phyloP scores from a whole-genome alignment of 2,888 invertebrate genomes.

The Cartodere bifasciata region DNA sequence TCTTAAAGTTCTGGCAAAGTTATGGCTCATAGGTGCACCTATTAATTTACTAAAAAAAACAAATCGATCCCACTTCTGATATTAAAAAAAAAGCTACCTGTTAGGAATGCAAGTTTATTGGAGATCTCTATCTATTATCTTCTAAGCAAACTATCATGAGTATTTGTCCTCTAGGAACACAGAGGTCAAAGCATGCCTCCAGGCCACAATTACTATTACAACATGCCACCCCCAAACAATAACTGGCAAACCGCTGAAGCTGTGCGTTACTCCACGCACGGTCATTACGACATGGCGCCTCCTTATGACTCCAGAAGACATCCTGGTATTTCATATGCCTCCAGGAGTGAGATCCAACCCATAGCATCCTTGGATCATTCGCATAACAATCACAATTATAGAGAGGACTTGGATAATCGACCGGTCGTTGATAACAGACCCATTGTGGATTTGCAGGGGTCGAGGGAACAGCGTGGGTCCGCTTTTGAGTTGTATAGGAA shows the following conservation, averaged over 20 bases:
- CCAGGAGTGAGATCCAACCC: slow-evolving; percentile 32
- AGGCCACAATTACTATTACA: slow-evolving; percentile 32
- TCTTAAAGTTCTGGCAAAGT: too few relatives aligned
- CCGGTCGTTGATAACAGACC: slow-evolving; percentile 23
- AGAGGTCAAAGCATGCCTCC: slow-evolving; percentile 20
- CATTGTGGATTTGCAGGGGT: slow-evolving; percentile 61
- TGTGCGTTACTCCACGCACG: slow-evolving; percentile 27
- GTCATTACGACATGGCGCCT: slow-evolving; percentile 32
- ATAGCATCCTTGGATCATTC: slow-evolving; percentile 22
- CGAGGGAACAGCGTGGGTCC: slow-evolving; percentile 81
- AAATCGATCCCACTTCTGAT: too few relatives aligned
- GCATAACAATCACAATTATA: slow-evolving; percentile 23
- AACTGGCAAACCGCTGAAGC: slow-evolving; percentile 21
- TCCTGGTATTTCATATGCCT: slow-evolving; percentile 34
- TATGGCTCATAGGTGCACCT: too few relatives aligned
- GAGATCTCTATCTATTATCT: slow-evolving; percentile 6
- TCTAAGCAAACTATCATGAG: slow-evolving; percentile 3
- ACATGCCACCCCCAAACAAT: slow-evolving; percentile 22
- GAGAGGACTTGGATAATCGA: slow-evolving; percentile 13
- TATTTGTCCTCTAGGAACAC: slow-evolving; percentile 26
- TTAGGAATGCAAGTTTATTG: too few relatives aligned
- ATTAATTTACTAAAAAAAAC: too few relatives aligned
- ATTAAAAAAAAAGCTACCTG: too few relatives aligned
- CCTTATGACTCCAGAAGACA: slow-evolving; percentile 32
- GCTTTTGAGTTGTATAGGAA: slow-evolving; percentile 93